A percentile compares a stretch with the other conserved stretches of the same genome.
Evolutionary conservation across 1,140 invertebrate genomes (phyloP).

Genomic region (Bilobella aurantiaca): DNA sequence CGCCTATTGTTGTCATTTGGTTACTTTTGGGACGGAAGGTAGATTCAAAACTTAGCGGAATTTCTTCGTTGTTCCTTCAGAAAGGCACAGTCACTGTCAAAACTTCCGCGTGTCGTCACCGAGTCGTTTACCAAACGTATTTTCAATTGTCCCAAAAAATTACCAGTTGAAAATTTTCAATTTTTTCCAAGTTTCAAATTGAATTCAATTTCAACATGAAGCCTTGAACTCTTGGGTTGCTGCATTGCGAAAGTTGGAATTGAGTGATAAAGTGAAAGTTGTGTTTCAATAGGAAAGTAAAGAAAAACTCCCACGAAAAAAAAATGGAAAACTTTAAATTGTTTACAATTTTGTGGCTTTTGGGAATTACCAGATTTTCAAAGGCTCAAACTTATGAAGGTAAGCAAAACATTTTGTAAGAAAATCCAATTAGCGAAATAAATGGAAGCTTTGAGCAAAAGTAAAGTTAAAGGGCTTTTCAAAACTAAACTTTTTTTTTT

Average conservation of each 20-base stretch:
- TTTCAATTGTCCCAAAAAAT: background rate
- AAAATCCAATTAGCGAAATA: no score
- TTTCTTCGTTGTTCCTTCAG: background rate
- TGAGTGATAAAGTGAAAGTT: background rate
- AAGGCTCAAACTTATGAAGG: background rate
- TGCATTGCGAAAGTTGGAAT: background rate
- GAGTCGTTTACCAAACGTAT: no score
- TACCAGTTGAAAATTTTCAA: background rate
- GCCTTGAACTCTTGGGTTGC: background rate
- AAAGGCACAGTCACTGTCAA: background rate
- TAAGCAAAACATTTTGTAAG: background rate
- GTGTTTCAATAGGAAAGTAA: no score
- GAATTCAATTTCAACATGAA: no score
- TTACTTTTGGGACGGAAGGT: background rate
- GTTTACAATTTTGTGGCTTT: background rate
- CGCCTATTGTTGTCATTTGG: no score
- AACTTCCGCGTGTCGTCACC: background rate
- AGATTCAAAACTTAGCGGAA: background rate
- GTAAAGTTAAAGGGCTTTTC: no score
- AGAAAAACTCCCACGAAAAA: background rate
- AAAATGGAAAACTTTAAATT: background rate
- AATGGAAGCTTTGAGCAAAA: no score
- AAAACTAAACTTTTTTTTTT: background rate
- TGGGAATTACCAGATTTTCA: background rate
- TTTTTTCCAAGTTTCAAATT: no score